These are phyloP conservation scores for Ciconia maguari DNA, from an alignment of 2,113 vertebrate genomes.

Conservation along the genomic window DNA sequence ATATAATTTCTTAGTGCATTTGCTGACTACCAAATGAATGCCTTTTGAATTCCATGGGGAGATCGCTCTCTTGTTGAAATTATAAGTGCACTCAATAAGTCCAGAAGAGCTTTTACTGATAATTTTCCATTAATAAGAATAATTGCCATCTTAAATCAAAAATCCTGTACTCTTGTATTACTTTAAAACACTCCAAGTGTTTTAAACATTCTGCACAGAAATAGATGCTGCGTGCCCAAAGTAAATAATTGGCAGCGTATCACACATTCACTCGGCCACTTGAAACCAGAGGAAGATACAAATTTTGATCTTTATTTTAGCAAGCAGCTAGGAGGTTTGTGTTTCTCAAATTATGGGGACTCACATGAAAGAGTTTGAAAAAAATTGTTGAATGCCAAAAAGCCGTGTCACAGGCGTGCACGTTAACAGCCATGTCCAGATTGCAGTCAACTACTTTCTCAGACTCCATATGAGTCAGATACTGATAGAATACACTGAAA, in stretches of 20 bases:
- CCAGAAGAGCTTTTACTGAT: slow-evolving; percentile 51
- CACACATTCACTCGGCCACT: rapidly evolving
- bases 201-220: background rate
- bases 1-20: slow-evolving; percentile 18
- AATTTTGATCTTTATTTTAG: background rate
- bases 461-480: background rate
- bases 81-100: slow-evolving; percentile 37
- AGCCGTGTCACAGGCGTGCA: rapidly evolving
- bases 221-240: background rate
- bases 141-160: slow-evolving; percentile 40
- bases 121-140: slow-evolving; percentile 55
- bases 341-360: background rate
- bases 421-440: rapidly evolving
- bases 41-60: slow-evolving; percentile 46
- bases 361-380: background rate
- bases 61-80: background rate
- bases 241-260: background rate
- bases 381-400: background rate
- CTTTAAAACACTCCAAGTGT: background rate
- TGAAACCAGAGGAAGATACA: background rate
- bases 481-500: background rate
- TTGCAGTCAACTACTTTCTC: background rate
- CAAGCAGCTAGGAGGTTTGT: background rate
- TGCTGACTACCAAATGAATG: slow-evolving; percentile 14
- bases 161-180: background rate